phyloP scores from a whole-genome alignment of 2,113 vertebrate species.

The Noturus placidus region DNA sequence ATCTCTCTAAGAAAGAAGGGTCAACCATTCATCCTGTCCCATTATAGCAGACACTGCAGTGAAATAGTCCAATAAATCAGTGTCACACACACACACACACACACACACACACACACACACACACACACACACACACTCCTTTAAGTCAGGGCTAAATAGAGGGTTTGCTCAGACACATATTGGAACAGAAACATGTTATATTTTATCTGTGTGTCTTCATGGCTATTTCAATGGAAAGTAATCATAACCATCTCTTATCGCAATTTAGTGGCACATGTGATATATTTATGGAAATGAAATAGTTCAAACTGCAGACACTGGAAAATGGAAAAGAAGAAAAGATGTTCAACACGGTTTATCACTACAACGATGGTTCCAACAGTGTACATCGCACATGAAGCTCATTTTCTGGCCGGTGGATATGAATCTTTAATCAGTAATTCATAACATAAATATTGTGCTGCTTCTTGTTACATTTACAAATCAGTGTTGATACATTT shows the following conservation, averaged over 20 bases:
- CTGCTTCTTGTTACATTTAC: neutral
- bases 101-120: slow-evolving; percentile 4
- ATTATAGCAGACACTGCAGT: slow-evolving; percentile 74
- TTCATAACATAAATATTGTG: neutral
- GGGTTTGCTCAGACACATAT: neutral
- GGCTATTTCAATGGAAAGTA: neutral
- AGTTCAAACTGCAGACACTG: neutral
- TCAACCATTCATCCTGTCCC: slow-evolving; percentile 77
- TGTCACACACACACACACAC: slow-evolving; percentile 53
- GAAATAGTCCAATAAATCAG: slow-evolving; percentile 81
- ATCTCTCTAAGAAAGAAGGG: slow-evolving; percentile 66
- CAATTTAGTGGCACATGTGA: neutral
- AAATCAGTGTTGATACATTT: neutral
- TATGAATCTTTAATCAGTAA: neutral
- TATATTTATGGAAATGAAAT: neutral
- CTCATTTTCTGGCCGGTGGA: neutral
- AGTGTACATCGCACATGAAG: neutral
- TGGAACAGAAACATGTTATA: neutral
- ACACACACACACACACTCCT: slow-evolving; percentile 1
- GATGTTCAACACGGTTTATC: neutral
- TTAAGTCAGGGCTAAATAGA: slow-evolving; percentile 15
- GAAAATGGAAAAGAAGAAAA: neutral
- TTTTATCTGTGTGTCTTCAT: neutral
- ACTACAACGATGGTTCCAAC: neutral
- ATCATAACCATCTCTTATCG: neutral